Percentiles rank a stretch among this genome's conserved stretches.
Conservation (phyloP, 2,113 vertebrate species). For the Nothoprocta pentlandii region DNA sequence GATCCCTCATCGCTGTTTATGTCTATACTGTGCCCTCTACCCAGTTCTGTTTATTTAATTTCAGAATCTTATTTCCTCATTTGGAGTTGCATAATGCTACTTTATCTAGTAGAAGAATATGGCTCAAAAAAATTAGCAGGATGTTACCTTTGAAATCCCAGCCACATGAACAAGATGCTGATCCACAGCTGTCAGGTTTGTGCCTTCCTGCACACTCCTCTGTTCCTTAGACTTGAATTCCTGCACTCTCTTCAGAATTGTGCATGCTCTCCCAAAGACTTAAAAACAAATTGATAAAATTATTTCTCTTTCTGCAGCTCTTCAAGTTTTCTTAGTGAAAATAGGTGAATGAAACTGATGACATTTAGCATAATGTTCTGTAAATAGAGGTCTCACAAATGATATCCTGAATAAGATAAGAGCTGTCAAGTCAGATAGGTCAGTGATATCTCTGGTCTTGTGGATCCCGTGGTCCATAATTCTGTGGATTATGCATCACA, state of each 20-base stretch:
- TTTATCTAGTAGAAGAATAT: neutral
- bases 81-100: neutral
- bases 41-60: neutral
- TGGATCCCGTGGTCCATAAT: neutral
- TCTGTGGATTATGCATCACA: neutral
- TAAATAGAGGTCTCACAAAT: neutral
- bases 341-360: neutral
- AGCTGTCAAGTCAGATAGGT: neutral
- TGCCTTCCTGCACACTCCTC: neutral
- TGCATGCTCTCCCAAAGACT: slow-evolving; percentile 8
- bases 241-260: neutral
- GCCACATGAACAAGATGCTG: neutral
- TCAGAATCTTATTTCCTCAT: neutral
- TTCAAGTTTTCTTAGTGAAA: slow-evolving; percentile 37
- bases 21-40: neutral
- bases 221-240: slow-evolving; percentile 15
- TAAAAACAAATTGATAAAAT: slow-evolving; percentile 17
- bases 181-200: neutral
- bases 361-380: neutral
- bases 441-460: neutral
- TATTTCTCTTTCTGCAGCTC: neutral
- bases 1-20: neutral
- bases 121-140: neutral
- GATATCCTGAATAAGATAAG: neutral
- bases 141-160: neutral